Evolutionary conservation across 2,797 vertebrate genomes (phyloP).

Genomic region (Gymnothorax reevesii): DNA sequence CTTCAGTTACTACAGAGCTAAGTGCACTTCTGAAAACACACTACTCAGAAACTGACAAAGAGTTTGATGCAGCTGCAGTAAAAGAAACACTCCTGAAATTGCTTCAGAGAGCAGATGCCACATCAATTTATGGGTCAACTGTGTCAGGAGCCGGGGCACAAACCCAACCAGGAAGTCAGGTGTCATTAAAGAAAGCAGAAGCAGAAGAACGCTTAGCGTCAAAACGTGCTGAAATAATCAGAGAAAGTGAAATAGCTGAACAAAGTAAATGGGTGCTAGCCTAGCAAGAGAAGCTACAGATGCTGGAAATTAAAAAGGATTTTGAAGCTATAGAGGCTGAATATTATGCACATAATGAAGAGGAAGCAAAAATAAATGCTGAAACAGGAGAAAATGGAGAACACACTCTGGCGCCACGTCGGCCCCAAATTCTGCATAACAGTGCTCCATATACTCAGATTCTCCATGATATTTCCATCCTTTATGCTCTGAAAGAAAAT

Average conservation of each 20-base stretch:
- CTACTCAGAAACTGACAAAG: slow-evolving; percentile 6
- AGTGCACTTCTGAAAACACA: slow-evolving; percentile 10
- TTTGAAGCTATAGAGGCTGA: slow-evolving; percentile 33
- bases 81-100: slow-evolving; percentile 26
- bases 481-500: slow-evolving; percentile 23
- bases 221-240: slow-evolving; percentile 38
- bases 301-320: slow-evolving; percentile 35
- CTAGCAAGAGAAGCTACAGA: slow-evolving; percentile 36
- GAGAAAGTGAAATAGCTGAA: slow-evolving; percentile 29
- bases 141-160: slow-evolving; percentile 20
- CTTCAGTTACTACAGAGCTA: slow-evolving; percentile 28
- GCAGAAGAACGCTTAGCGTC: slow-evolving; percentile 30
- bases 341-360: slow-evolving; percentile 33
- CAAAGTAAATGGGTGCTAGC: slow-evolving; percentile 35
- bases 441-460: neutral
- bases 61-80: slow-evolving; percentile 25
- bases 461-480: neutral
- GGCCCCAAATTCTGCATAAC: slow-evolving; percentile 10
- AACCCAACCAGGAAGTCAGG: slow-evolving; percentile 20
- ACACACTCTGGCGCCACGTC: slow-evolving; percentile 12
- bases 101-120: slow-evolving; percentile 35
- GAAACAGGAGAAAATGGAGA: slow-evolving; percentile 22
- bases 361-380: slow-evolving; percentile 33
- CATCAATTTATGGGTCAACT: slow-evolving; percentile 36
- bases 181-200: slow-evolving; percentile 24